These are phyloP conservation scores for Erannis defoliaria DNA, from an alignment of 2,888 invertebrate species.

Conservation along the genomic window DNA sequence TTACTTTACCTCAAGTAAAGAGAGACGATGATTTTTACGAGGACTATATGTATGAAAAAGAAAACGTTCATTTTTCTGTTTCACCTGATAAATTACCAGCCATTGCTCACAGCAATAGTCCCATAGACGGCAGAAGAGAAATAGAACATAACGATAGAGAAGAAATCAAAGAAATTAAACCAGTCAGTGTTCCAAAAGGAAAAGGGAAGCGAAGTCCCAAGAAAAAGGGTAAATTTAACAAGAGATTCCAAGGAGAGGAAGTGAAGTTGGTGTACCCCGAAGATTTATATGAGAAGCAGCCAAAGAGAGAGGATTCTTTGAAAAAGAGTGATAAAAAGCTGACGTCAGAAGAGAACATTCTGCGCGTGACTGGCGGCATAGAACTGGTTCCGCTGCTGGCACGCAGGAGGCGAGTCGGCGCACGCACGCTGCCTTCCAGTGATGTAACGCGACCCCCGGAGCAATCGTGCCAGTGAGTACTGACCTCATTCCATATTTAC, in stretches of 20 bases:
- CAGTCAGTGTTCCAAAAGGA: constrained; percentile 27
- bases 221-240: constrained; percentile 66
- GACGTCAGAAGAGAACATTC: constrained; percentile 74
- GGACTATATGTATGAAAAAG: constrained; percentile 53
- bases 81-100: constrained; percentile 68
- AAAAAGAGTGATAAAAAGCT: constrained; percentile 60
- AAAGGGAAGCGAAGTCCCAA: constrained; percentile 59
- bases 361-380: constrained; percentile 88
- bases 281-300: constrained; percentile 54
- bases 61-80: constrained; percentile 50
- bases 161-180: constrained; percentile 10
- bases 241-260: constrained; percentile 68
- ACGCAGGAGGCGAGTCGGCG: constrained; percentile 86
- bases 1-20: constrained; percentile 84
- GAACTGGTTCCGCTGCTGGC: constrained; percentile 92
- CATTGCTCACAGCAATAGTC: constrained; percentile 58
- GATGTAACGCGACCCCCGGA: constrained; percentile 79
- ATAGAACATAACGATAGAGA: constrained; percentile 1
- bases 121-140: constrained; percentile 44
- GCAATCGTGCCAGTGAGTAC: constrained; percentile 77
- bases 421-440: constrained; percentile 78
- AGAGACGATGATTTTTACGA: constrained; percentile 72
- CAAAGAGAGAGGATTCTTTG: constrained; percentile 35
- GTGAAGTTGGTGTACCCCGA: constrained; percentile 60
- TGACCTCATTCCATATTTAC: background rate